Conservation (phyloP, 2,797 vertebrate genomes). For the Rhabdomys pumilio region DNA sequence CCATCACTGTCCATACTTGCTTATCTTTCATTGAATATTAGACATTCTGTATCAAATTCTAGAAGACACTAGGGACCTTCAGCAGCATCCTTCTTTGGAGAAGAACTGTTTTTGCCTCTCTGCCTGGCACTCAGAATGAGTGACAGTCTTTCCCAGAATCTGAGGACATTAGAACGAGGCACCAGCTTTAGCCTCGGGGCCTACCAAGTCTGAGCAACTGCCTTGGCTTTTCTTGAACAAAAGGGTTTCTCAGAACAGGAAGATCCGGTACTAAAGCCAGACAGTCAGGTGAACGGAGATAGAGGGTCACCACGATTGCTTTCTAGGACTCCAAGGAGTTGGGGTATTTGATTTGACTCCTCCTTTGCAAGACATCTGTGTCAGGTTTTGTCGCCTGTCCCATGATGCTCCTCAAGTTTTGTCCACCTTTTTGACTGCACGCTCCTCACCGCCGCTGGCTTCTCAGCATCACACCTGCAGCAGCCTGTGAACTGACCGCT, state of each 20-base stretch:
- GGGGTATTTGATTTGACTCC: neutral
- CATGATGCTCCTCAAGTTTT: neutral
- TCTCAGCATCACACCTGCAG: neutral
- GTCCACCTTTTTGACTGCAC: no score
- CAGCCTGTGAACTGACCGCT: neutral
- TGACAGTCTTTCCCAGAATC: neutral
- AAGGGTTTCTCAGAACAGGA: neutral
- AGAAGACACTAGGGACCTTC: neutral
- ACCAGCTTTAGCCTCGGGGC: neutral
- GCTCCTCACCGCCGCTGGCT: neutral
- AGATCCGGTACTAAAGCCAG: neutral
- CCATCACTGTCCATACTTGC: neutral
- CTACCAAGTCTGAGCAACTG: neutral
- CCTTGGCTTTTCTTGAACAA: neutral
- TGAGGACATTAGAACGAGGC: neutral
- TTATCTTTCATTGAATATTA: neutral
- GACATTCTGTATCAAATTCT: neutral
- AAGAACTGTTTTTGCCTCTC: constrained; percentile 48
- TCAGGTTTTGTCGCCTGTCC: neutral
- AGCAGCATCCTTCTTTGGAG: neutral
- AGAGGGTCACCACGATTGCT: neutral
- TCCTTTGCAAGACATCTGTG: no score
- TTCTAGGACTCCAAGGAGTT: neutral
- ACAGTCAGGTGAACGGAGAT: neutral
- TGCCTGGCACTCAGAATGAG: neutral